These are phyloP conservation scores for Anthopleura sola DNA, from an alignment of 64 coral and sea anemone genomes.

Conservation along the genomic window DNA sequence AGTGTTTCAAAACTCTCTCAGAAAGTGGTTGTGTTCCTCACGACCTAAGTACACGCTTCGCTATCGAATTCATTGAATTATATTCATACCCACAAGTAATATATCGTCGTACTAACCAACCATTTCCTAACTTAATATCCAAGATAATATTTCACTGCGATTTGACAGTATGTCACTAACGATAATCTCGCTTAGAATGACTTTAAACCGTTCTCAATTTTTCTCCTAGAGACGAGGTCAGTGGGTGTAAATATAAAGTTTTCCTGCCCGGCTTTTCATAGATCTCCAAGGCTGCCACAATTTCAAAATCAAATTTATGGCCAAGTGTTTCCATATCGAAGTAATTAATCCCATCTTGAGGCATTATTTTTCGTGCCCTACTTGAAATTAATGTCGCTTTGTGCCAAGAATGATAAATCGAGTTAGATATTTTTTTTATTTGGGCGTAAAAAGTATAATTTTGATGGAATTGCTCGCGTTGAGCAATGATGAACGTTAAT, in stretches of 20 bases:
- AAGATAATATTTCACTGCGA: conserved; percentile 1
- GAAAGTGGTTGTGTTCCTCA: too few relatives aligned
- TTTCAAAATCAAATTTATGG: not conserved
- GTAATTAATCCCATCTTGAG: not conserved
- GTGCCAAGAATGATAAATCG: not conserved
- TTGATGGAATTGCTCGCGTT: too few relatives aligned
- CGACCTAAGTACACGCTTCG: not conserved
- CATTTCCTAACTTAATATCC: not conserved
- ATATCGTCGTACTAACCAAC: not conserved
- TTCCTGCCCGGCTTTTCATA: not conserved
- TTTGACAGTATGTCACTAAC: not conserved
- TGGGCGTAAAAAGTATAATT: too few relatives aligned
- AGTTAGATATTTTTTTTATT: too few relatives aligned
- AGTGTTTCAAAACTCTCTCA: not conserved
- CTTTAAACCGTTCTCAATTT: not conserved
- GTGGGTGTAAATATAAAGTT: not conserved
- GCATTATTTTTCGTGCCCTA: not conserved
- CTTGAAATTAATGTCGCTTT: not conserved
- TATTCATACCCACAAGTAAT: not conserved
- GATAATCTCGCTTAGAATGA: not conserved
- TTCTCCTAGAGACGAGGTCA: not conserved
- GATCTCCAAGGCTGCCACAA: not conserved
- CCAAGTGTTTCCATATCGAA: not conserved
- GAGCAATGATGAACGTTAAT: too few relatives aligned
- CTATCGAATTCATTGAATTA: not conserved